Percentiles rank a stretch among this genome's conserved stretches.
Conservation (phyloP, 2,797 vertebrate genomes). For the Gymnocypris eckloni region DNA sequence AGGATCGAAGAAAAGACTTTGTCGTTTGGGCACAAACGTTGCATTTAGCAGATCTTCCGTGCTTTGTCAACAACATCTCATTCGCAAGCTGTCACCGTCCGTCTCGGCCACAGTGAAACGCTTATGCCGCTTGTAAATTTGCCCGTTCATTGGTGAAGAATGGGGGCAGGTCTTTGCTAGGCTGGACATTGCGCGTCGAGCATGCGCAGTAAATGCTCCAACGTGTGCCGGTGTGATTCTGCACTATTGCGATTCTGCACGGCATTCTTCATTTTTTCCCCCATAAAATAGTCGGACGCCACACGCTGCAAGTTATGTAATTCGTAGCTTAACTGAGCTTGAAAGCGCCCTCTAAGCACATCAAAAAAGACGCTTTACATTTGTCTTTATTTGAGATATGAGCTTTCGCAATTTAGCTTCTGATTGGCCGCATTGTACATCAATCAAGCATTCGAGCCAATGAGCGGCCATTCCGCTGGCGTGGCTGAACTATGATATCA, state of each 20-base stretch:
- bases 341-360: background rate
- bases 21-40: slow-evolving; percentile 50
- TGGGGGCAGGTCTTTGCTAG: slow-evolving; percentile 54
- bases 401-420: background rate
- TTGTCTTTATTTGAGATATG: background rate
- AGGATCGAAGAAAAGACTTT: background rate
- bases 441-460: slow-evolving; percentile 32
- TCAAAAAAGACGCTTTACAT: background rate
- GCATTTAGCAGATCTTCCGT: slow-evolving; percentile 62
- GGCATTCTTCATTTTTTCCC: background rate
- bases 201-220: slow-evolving; percentile 43
- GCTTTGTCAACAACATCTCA: slow-evolving; percentile 65
- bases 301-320: background rate
- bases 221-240: slow-evolving; percentile 22
- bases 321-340: background rate
- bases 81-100: slow-evolving; percentile 38
- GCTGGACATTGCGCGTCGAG: slow-evolving; percentile 23
- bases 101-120: slow-evolving; percentile 29
- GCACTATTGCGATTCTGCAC: background rate
- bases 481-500: slow-evolving; percentile 18
- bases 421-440: slow-evolving; percentile 10
- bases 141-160: slow-evolving; percentile 59
- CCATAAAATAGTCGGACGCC: background rate
- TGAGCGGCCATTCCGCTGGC: background rate
- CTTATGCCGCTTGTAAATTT: slow-evolving; percentile 38